phyloP scores from a whole-genome alignment of 2,113 vertebrate species.

The Sardina pilchardus region DNA sequence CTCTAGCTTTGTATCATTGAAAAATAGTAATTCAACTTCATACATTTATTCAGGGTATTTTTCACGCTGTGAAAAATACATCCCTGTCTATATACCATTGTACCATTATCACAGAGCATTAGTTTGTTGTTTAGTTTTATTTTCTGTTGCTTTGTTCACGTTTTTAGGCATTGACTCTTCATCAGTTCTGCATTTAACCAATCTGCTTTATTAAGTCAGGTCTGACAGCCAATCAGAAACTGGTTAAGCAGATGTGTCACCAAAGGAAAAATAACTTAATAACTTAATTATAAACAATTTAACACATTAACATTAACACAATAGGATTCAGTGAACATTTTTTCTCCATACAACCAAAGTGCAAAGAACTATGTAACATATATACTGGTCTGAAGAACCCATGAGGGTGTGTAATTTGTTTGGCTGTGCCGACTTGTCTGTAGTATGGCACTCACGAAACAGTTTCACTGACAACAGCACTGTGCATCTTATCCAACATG shows the following conservation, averaged over 20 bases:
- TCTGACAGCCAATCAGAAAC: neutral
- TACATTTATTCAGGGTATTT: neutral
- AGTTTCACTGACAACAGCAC: constrained; percentile 36
- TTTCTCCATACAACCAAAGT: neutral
- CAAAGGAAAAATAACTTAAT: neutral
- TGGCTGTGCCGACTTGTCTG: neutral
- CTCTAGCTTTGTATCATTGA: neutral
- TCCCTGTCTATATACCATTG: no score
- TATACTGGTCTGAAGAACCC: neutral
- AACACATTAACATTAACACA: neutral
- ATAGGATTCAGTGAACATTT: neutral
- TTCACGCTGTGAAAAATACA: neutral
- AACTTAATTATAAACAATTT: neutral
- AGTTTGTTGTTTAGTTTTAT: no score
- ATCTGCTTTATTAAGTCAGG: no score
- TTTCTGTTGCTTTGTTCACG: no score
- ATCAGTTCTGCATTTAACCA: no score
- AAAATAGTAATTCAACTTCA: neutral
- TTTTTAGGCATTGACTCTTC: no score
- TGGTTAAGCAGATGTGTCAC: neutral
- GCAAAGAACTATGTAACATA: neutral
- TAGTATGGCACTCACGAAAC: neutral
- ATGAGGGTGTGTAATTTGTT: neutral
- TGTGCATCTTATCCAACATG: constrained; percentile 20
- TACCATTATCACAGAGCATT: no score